These are phyloP conservation scores for Rhingia rostrata DNA, from an alignment of 2,888 invertebrate genomes.

Conservation along the genomic window DNA sequence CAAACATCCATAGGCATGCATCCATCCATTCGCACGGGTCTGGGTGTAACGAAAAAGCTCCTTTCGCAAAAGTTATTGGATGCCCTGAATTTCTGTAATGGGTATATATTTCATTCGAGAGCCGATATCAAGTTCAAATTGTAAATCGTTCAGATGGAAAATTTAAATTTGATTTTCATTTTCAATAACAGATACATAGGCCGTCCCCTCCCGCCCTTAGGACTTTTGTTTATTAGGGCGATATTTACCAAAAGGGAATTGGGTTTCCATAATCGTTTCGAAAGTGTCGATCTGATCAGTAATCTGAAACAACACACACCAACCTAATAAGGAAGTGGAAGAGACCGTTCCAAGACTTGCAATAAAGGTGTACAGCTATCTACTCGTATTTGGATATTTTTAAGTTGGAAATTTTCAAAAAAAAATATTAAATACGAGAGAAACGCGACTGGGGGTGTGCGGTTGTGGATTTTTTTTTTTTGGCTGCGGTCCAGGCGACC, in stretches of 20 bases:
- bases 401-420: slow-evolving; percentile 39
- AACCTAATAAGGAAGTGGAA: slow-evolving; percentile 27
- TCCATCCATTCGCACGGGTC: slow-evolving; percentile 17
- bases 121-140: slow-evolving; percentile 51
- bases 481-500: slow-evolving; percentile 69
- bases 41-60: not conserved
- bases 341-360: slow-evolving; percentile 19
- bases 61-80: not conserved
- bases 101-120: slow-evolving; percentile 17
- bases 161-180: slow-evolving; percentile 70
- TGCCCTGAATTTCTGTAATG: slow-evolving; percentile 3
- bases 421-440: slow-evolving; percentile 27
- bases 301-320: slow-evolving; percentile 7
- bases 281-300: slow-evolving; percentile 49
- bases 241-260: slow-evolving; percentile 30
- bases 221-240: slow-evolving; percentile 27
- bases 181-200: slow-evolving; percentile 6
- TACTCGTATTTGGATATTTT: slow-evolving; percentile 43
- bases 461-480: slow-evolving; percentile 36
- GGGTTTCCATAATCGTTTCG: slow-evolving; percentile 42
- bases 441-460: not conserved
- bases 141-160: slow-evolving; percentile 63
- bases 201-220: slow-evolving; percentile 2
- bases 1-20: slow-evolving; percentile 41
- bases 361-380: slow-evolving; percentile 1